Base-by-base conservation (phyloP, 1,140 invertebrate genomes). In the Luehdorfia chinensis region DNA sequence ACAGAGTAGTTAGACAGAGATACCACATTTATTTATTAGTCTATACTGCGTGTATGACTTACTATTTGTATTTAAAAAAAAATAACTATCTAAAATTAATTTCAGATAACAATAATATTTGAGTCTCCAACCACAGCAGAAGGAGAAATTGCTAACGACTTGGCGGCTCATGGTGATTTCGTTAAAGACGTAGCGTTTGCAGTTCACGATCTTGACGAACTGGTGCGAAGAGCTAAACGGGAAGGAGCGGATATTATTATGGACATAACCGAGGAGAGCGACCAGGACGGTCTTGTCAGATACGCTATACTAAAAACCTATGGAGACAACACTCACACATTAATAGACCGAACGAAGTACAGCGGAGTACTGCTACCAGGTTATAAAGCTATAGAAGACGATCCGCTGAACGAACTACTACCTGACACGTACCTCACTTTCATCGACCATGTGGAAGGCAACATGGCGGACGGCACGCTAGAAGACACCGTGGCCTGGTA, bases 361-460 rank as follows among this genome's bases (percentile, higher is more conserved):
- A 91, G 89, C 6, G 98, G 98, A 19, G 64, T 91, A 1, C 98
- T 99, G 62, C 84, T 99, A 28, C 98, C 98, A 1, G 96, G 96
- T 15, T 99, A 90, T 73, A 77, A 87, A 54, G 69, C 65, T 18
- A 62, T 65, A 7, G 59, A 86, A 3, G 79, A 90, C 33, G 95
- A 96, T 80, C 69, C 69, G 2, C 75, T 96, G 0, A 49, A 76
- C 7, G 74, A 87, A 53, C 77, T 89, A 44, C 78, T 97, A 94
- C 95, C 96, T 4, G 50, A 81, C 1, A 89, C 89, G 23, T 91
- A 93, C 45, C 79, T 99, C 19, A 89, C 94, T 57, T 97, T 96
- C 65, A 93, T 99, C 31, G 98, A 99, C 81, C 98, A 99, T 74
- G 93, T 98, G 32, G 98, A 99, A 46, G 97, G 96, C 1, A 99